phyloP scores from a whole-genome alignment of 2,888 invertebrate species.

The Linnaemya tessellans region DNA sequence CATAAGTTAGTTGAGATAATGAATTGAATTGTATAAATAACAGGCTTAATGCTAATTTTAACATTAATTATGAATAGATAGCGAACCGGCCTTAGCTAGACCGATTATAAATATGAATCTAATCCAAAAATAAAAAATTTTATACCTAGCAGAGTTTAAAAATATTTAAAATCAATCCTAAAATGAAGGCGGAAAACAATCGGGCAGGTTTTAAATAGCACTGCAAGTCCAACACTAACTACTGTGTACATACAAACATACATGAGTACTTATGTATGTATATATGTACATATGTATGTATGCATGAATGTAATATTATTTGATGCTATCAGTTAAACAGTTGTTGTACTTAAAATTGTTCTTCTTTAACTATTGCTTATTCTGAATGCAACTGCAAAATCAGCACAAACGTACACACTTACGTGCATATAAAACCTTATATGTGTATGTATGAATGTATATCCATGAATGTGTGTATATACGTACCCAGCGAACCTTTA shows the following conservation, averaged over 20 bases:
- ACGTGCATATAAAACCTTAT: too few species aligned
- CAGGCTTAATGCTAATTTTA: too few species aligned
- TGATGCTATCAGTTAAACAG: conserved; percentile 64
- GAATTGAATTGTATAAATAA: too few species aligned
- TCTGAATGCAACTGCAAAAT: conserved; percentile 41
- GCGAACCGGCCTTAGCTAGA: too few species aligned
- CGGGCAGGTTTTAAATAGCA: conserved; percentile 54
- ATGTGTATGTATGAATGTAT: background rate
- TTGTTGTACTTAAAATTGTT: conserved; percentile 40
- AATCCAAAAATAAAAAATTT: background rate
- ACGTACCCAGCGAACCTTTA: background rate
- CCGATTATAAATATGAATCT: too few species aligned
- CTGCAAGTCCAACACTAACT: conserved; percentile 19
- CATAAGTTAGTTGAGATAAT: too few species aligned
- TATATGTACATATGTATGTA: too few species aligned
- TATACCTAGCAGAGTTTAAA: background rate
- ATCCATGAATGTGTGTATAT: background rate
- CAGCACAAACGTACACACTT: conserved; percentile 10
- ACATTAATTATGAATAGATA: too few species aligned
- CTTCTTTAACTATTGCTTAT: conserved; percentile 31
- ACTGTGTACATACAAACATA: background rate
- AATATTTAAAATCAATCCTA: background rate
- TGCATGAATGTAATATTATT: background rate
- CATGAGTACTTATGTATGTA: too few species aligned
- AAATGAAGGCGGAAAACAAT: conserved; percentile 16